Base-by-base conservation (phyloP, 2,113 vertebrate species). In the Antigone vipio region DNA sequence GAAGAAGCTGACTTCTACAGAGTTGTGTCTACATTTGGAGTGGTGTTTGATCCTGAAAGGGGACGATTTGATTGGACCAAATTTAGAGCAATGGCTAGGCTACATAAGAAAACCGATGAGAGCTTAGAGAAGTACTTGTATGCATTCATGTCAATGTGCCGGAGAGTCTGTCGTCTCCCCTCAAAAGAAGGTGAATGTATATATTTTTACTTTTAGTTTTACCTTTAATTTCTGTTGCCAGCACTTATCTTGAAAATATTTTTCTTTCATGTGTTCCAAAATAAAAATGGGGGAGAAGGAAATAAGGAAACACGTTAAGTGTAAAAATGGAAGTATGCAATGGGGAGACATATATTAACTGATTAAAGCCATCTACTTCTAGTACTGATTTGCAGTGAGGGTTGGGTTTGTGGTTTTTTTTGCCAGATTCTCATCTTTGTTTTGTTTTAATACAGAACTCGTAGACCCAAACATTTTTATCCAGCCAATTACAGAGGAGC, bases 1-100 rank as follows among this genome's bases (percentile, higher is more conserved):
- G 99, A 99, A 97, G 99, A 99, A 96, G 99, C 99, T 15, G 99
- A 99, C 89, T 99, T 99, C 56, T 99, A 99, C 91, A 98, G 99
- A 47, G 99, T 99, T 11, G 99, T 99, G 21, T 99, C 99, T 50
- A 99, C 99, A 1, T 99, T 99, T 92, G 99, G 99, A 29, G 99
- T 99, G 7, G 99, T 99, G 64, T 99, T 99, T 95, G 99, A 99
- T 96, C 99, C 99, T 30, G 99, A 98, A 75, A 97, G 99, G 62
- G 98, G 98, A 17, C 97, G 98, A 4, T 99, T 99, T 93, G 99
- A 99, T 95, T 99, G 99, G 99, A 99, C 99, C 95, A 99, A 99
- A 97, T 99, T 99, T 95, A 97, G 99, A 97, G 99, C 99, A 7
- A 99, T 99, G 99, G 99, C 99, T 63, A 98, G 99, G 30, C 98